Evolutionary conservation across 1,140 invertebrate genomes (phyloP), one percentile per base, ranked within the genome.

Genomic region (Cherax destructor): DNA sequence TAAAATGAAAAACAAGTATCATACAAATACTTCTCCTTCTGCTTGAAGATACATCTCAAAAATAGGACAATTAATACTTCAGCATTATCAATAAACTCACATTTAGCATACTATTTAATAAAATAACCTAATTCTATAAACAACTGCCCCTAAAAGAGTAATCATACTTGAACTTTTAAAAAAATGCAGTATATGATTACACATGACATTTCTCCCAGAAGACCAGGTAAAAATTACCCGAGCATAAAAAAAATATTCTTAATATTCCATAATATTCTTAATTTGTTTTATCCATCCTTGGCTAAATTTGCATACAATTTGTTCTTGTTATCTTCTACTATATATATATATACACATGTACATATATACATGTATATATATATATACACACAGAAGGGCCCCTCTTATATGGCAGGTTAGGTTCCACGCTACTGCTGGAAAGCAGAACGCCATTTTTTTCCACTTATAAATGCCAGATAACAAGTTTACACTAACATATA

Each of bases 21-120:
- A 69, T 69, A 85, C 83, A 81, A 78, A 80, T 65, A 88, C 72
- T 87, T 59, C 78, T 88, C 59, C 61, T 49, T 52, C 47, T 69
- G 18, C 10, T 81, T 88, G 41, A 79, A 65, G 86, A 88, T 88
- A 61, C 78, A 49, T 52, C 65, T 81, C 41, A 65, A 81, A 88
- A 88, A 59, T 88, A 81, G 30, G 86, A 88, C 86, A 88, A 30
- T 81, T 88, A 88, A 81, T 65, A 81, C 61, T 81, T 78, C 52
- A 47, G 59, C 74, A 61, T 88, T 88, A 88, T 41, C 52, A 81
- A 61, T 88, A 88, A 30, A 59, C 81, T 88, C 79, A 88, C 86
- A 88, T 88, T 81, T 41, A 88, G 78, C 84, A 77, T 10, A 86
- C 77, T 81, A 88, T 81, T 79, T 81, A 69, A 79, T 69, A 81